Evolutionary conservation across 2,113 vertebrate species (phyloP), one percentile per base, ranked within the genome.

Genomic region (Macquaria ambigua): DNA sequence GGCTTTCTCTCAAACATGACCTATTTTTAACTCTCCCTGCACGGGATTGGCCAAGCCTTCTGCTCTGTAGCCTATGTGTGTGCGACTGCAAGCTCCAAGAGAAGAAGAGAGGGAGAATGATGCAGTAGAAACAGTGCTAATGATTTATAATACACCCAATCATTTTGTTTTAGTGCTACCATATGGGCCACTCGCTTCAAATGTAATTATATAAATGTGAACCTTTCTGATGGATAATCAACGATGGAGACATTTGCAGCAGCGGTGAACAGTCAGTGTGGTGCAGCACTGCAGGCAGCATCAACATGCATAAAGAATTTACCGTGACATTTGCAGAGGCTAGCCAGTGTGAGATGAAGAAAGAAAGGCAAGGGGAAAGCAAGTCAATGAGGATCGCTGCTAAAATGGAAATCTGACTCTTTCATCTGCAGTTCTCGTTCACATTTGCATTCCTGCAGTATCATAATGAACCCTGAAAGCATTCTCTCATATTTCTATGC

Each of bases 11-110:
- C 84, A 94, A 94, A 94, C 94, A 91, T 95, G 95, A 95, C 95
- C 95, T 96, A 96, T 94, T 95, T 96, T 94, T 95, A 94, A 91
- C 92, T 95, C 93, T 92, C 87, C 83, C 92, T 91, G 90, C 93
- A 84, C 87, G 59, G 55, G 94, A 95, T 95, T 95, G 95, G 94
- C 86, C 91, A 77, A 94, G 85, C 82, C 79, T 39, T 77, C 76
- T 83, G 84, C 85, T 92, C 88, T 75, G 84, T 82, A 86, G 89
- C 86, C 89, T 90, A 73, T 91, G 88, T 89, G 64, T 82, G 90
- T n/a, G 81, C 69, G 84, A 70, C 82, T 92, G 59, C 15, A 15
- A 75, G 76, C 86, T 87, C 64, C 64, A 68, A 72, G 68, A 75
- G 74, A 81, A 52, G 74, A 79, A 4, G 6, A 84, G 52, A 86